Evolutionary conservation across 2,113 vertebrate genomes (phyloP), one percentile per base, ranked within the genome.

Genomic region (Mustela lutreola): DNA sequence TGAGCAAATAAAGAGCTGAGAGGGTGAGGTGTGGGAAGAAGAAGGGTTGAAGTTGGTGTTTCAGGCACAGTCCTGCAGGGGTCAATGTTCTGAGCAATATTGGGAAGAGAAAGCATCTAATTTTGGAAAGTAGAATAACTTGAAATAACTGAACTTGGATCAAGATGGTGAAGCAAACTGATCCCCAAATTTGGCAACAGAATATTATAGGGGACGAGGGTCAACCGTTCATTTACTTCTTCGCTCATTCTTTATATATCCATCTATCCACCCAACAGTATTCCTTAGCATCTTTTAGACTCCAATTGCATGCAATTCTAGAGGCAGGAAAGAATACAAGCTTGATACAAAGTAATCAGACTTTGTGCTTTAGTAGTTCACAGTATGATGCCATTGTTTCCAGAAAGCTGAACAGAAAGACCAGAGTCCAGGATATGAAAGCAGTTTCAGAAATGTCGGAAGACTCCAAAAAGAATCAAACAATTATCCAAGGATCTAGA

Each of bases 331-430:
- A 79, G 10, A 28, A 75, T 19, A 53, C 36, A 80, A 93, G 81
- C 33, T 84, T 79, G 36, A 16, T 79, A 71, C 18, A 70, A 88
- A 50, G 65, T 85, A 75, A 60, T 84, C 16, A 91, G 21, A 91
- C 2, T 22, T 50, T 92, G 62, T 7, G 11, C 48, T 87, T 91
- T 91, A 82, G 31, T 85, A 89, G 22, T 85, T 92, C 78, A 82
- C 24, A 95, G 31, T 7, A 7, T 50, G 76, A 50, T 78, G 18
- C 15, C 48, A 81, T 42, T 71, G 16, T 28, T 97, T 87, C 53
- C n/a, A 95, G 75, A 89, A 87, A 92, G n/a, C 31, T 79, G 60
- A 88, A 24, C 42, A 96, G n/a, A 95, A 4, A 89, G 4, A 95
- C 39, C 80, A 45, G 24, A 89, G 12, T 67, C 14, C 15, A 50